Conservation (phyloP, 1,140 invertebrate genomes). For the Drosophila sproati region DNA sequence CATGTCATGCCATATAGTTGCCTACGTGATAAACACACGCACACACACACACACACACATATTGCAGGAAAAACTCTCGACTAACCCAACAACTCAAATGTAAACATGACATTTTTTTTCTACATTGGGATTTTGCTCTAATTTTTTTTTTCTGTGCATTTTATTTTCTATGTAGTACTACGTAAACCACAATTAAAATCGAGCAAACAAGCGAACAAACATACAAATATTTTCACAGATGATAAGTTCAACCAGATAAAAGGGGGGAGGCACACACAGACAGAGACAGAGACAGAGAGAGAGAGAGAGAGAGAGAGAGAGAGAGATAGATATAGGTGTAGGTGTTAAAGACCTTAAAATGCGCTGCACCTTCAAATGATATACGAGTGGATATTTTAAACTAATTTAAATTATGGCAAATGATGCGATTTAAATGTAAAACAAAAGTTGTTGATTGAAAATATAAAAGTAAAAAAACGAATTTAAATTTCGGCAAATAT, state of each 20-base stretch:
- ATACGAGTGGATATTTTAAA: constrained; percentile 23
- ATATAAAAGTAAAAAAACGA: too few species aligned
- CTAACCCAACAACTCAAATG: constrained; percentile 42
- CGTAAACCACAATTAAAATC: constrained; percentile 74
- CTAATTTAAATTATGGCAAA: too few species aligned
- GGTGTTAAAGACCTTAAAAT: constrained; percentile 75
- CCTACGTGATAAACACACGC: constrained; percentile 70
- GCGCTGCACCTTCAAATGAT: constrained; percentile 55
- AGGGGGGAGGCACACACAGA: background rate
- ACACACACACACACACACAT: background rate
- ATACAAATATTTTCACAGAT: constrained; percentile 83
- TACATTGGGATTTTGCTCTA: constrained; percentile 76
- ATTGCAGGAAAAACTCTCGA: constrained; percentile 20
- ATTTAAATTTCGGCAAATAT: too few species aligned
- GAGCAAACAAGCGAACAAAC: constrained; percentile 68
- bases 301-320: constrained; percentile 4
- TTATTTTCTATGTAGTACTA: constrained; percentile 50
- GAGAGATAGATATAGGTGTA: constrained; percentile 31
- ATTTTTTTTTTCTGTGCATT: constrained; percentile 51
- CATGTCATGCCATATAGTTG: constrained; percentile 55
- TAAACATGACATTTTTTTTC: constrained; percentile 45
- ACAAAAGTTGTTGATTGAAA: too few species aligned
- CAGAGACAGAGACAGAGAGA: background rate
- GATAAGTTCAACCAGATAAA: constrained; percentile 68
- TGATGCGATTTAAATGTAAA: background rate